Base-by-base conservation (phyloP, 2,888 invertebrate genomes). In the Drosophila robusta region DNA sequence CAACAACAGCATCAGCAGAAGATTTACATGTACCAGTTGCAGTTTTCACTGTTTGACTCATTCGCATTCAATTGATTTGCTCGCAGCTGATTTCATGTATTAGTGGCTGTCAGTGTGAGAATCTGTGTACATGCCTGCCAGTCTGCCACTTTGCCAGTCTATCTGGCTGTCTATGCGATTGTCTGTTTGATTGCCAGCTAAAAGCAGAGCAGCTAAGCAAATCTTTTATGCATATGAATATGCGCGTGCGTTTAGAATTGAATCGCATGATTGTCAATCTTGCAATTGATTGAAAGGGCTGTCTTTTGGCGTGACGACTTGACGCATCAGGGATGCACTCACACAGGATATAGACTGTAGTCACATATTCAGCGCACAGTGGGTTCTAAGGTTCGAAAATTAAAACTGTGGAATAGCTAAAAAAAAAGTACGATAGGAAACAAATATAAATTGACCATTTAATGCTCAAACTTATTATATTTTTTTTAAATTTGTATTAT, bases 161-260 rank as follows among this genome's bases (percentile, higher is more conserved):
- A 41, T 56, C 50, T 60, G 51, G 56, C 49, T 58, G 50, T 61
- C 55, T 62, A 44, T 62, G 58, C 58, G 62, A 66, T 61, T 80
- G 73, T 84, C 70, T 54, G 22, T 78, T 74, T 85, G 85, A 78
- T 81, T 79, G 82, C 60, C 77, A 75, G 68, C 65, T 52, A 55
- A 52, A 57, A 29, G 38, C 34, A 34, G 18, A 24, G 46, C 34
- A 39, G 14, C 52, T 61, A 45, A 60, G 65, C 32, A 76, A 71
- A 79, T 87, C 79, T 77, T 72, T 75, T 77, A 77, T 78, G 87
- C 78, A 85, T 85, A 84, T 84, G 88, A 84, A 84, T 85, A 84
- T 85, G 69, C 81, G 49, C 66, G 11, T 18, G 62, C 39, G 55
- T 50, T 70, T 47, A 8, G 46, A 65, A 80, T 67, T 73, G 62